Conservation (phyloP, 2,888 invertebrate genomes). For the Saturnia pavonia region DNA sequence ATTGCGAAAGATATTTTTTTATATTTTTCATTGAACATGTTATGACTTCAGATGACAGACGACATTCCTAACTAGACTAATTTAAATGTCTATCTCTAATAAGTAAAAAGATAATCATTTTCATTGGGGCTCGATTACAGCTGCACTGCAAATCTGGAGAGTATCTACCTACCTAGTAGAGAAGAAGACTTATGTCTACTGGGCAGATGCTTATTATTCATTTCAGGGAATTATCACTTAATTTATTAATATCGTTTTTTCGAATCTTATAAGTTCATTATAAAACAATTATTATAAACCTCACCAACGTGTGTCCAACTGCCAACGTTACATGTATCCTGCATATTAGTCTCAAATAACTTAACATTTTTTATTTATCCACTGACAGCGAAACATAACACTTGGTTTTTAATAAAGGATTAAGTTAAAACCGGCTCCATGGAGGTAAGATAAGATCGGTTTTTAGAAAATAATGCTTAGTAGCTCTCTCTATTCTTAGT, state of each 20-base stretch:
- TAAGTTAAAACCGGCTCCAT: slow-evolving; percentile 1
- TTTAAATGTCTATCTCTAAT: neutral
- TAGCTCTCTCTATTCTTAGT: no score
- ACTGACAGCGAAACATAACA: neutral
- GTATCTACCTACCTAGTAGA: no score
- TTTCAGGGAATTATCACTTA: no score
- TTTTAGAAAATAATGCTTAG: slow-evolving; percentile 2
- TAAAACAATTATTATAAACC: no score
- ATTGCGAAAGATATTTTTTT: neutral
- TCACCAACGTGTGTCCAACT: no score
- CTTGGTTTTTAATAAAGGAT: slow-evolving; percentile 4
- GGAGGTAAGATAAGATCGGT: neutral
- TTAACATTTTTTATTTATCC: neutral
- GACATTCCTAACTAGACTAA: neutral
- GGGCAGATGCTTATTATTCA: no score
- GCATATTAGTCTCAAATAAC: neutral
- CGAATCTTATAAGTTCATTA: neutral
- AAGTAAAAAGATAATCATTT: neutral
- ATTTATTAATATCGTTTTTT: no score
- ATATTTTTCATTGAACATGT: neutral
- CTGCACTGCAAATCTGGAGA: no score
- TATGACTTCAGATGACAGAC: neutral
- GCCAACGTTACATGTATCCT: neutral
- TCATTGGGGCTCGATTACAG: neutral
- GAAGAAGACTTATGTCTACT: neutral